These are phyloP conservation scores for Crocodylus rhombifer DNA, from an alignment of 2,797 vertebrate species.

Conservation along the genomic window DNA sequence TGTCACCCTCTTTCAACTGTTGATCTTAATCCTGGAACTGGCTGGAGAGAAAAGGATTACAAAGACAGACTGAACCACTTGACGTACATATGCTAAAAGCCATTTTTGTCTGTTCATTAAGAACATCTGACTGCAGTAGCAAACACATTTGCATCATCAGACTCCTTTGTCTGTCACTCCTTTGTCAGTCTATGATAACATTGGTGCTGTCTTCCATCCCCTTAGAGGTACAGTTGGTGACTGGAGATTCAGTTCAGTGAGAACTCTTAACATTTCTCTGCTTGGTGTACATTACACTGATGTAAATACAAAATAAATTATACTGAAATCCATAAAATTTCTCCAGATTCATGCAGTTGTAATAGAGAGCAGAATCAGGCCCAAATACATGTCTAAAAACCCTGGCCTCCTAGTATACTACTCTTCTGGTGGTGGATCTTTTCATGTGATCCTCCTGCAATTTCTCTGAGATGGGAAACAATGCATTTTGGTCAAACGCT, in stretches of 20 bases:
- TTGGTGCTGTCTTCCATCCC: constrained; percentile 18
- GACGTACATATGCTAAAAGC: constrained; percentile 5
- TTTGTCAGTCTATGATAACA: constrained; percentile 38
- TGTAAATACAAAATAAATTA: constrained; percentile 45
- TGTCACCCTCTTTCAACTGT: neutral
- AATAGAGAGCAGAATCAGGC: neutral
- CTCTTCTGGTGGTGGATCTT: neutral
- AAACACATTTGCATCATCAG: neutral
- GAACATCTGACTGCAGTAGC: neutral
- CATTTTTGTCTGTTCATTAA: neutral
- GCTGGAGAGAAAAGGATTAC: neutral
- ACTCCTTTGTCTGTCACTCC: constrained; percentile 34
- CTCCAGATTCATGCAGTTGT: constrained; percentile 14
- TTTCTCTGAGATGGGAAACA: neutral
- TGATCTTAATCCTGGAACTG: neutral
- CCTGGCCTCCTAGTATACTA: neutral
- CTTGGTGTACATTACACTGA: neutral
- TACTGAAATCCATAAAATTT: constrained; percentile 9
- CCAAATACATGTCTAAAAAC: accelerated
- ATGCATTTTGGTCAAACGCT: neutral
- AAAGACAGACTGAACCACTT: neutral
- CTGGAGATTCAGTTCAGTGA: constrained; percentile 41
- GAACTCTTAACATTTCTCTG: constrained; percentile 54
- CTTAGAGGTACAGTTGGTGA: constrained; percentile 28
- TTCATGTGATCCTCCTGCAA: neutral